phyloP scores from a whole-genome alignment of 2,888 invertebrate genomes.

The Aplocera efformata region DNA sequence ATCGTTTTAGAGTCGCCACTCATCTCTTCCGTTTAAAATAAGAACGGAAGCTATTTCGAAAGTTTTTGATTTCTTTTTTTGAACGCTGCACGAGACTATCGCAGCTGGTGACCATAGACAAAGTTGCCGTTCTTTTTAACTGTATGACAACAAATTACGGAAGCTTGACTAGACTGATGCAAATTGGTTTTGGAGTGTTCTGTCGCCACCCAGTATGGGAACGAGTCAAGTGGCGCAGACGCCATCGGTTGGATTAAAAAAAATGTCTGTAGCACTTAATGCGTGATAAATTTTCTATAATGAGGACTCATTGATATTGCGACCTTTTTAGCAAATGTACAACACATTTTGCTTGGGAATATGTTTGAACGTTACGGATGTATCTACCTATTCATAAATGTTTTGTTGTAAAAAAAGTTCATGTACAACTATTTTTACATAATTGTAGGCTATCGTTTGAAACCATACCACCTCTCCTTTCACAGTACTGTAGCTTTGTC shows the following conservation, averaged over 20 bases:
- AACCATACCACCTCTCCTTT: no score
- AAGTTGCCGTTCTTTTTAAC: constrained; percentile 14
- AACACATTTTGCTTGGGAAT: constrained; percentile 14
- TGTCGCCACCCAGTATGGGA: constrained; percentile 72
- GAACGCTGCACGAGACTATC: constrained; percentile 23
- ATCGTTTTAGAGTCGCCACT: constrained; percentile 24
- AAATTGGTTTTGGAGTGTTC: constrained; percentile 71
- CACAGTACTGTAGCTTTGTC: no score
- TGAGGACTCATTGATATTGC: constrained; percentile 39
- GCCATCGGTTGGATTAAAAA: constrained; percentile 50
- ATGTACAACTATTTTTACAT: no score
- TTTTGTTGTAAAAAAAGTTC: no score
- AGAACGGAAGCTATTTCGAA: constrained; percentile 29
- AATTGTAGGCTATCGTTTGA: no score
- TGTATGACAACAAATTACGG: constrained; percentile 40
- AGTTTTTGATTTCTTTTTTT: constrained; percentile 24
- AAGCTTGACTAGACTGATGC: constrained; percentile 73
- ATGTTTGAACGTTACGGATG: background rate
- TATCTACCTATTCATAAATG: no score
- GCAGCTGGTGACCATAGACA: constrained; percentile 31
- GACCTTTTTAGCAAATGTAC: constrained; percentile 18
- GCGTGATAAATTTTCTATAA: constrained; percentile 62
- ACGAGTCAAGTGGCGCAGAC: constrained; percentile 48
- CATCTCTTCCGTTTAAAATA: constrained; percentile 26
- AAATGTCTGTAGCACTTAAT: constrained; percentile 47